Evolutionary conservation across 92 coral and sea anemone species (phyloP), one percentile per base, ranked within the genome.

Genomic region (Pocillopora grandis): DNA sequence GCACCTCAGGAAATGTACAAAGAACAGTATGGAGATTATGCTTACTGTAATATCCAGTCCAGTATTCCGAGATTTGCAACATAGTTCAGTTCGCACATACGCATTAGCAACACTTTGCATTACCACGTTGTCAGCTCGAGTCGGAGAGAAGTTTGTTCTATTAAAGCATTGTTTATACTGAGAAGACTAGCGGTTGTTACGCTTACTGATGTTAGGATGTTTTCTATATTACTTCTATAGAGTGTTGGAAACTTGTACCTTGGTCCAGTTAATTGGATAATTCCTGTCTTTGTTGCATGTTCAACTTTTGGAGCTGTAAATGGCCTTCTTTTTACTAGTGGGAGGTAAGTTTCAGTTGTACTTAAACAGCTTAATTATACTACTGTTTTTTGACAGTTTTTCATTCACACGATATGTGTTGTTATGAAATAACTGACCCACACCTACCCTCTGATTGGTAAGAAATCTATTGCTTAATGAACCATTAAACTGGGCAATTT

Each of bases 291-390:
- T 89, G 98, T 96, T 77, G 98, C 98, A 7, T 94, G 96, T 21
- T 96, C 98, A 33, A 96, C 98, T 4, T 96, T 96, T 90, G 98
- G 98, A 72, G 98, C 98, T 9, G 98, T 95, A 8, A 96, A 96
- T 88, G 98, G 98, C 27, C 92, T 95, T 75, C 98, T 93, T 21
- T 90, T 96, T 16, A 90, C 98, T 27, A 96, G 97, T 92, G 98
- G 98, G 84, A 89, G 98, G 98, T 92, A 62, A 31, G 79, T 75
- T 21, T n/a, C 13, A 17, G 61, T 36, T 10, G 12, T 19, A 16
- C 3, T 2, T 42, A 9, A 11, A 0, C 15, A 3, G 10, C 9
- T 56, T 13, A 71, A 79, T 60, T 14, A 19, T 16, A 56, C 37
- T 55, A 56, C 31, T 83, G 12, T 83, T 66, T 19, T 13, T 23